These are phyloP conservation scores for Anthonomus grandis DNA, from an alignment of 1,140 invertebrate genomes.

Conservation along the genomic window DNA sequence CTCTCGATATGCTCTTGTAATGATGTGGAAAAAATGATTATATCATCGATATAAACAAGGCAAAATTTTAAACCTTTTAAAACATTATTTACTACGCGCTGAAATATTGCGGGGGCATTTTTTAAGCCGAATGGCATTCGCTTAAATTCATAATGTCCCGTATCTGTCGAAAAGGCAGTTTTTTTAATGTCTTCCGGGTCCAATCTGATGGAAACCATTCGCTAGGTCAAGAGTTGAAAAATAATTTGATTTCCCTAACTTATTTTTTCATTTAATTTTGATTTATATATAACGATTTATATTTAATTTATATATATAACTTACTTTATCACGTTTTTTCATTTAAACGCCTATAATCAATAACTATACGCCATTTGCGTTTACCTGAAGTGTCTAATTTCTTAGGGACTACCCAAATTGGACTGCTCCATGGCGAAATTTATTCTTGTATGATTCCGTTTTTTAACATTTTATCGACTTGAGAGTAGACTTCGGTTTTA, in stretches of 20 bases:
- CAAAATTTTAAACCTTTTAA: slow-evolving; percentile 40
- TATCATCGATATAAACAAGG: slow-evolving; percentile 28
- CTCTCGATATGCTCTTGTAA: slow-evolving; percentile 22
- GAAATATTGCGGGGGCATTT: slow-evolving; percentile 48
- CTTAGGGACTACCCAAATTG: too few relatives aligned
- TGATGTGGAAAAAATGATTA: slow-evolving; percentile 24
- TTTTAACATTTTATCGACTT: too few relatives aligned
- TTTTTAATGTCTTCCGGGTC: slow-evolving; percentile 41
- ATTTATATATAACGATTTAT: slow-evolving; percentile 38
- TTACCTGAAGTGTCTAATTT: too few relatives aligned
- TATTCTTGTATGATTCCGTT: too few relatives aligned
- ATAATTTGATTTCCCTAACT: slow-evolving; percentile 39
- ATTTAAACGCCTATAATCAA: slow-evolving; percentile 49
- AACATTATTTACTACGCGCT: slow-evolving; percentile 48
- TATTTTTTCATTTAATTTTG: too few relatives aligned
- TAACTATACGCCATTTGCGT: slow-evolving; percentile 45
- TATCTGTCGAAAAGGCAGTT: slow-evolving; percentile 45
- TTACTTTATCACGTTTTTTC: slow-evolving; percentile 47
- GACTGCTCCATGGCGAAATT: too few relatives aligned
- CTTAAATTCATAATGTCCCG: slow-evolving; percentile 46
- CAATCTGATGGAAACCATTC: slow-evolving; percentile 53
- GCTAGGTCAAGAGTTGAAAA: slow-evolving; percentile 50
- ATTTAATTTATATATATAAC: slow-evolving; percentile 55
- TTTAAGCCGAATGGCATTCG: slow-evolving; percentile 48
- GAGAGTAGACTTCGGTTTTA: too few relatives aligned